phyloP scores from a whole-genome alignment of 64 coral and sea anemone genomes.

The Montipora efflorescens region DNA sequence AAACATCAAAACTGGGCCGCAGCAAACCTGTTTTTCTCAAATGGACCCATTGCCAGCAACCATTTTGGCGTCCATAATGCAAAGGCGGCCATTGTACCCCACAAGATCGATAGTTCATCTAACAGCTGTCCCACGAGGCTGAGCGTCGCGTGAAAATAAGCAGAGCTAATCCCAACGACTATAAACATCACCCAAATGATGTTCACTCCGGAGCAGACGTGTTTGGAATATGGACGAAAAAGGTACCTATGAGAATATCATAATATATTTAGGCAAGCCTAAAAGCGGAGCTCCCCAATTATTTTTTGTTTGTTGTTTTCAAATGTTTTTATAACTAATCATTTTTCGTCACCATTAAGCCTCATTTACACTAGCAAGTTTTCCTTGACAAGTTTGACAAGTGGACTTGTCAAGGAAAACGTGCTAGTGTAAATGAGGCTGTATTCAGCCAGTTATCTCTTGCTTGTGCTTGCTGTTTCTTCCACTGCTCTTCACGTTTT shows the following conservation, averaged over 20 bases:
- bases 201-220: slow-evolving; percentile 85
- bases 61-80: slow-evolving; percentile 94
- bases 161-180: slow-evolving; percentile 86
- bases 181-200: slow-evolving; percentile 81
- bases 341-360: too few species aligned
- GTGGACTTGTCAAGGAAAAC: too few species aligned
- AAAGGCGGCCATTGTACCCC: slow-evolving; percentile 86
- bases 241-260: slow-evolving; percentile 74
- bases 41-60: slow-evolving; percentile 63
- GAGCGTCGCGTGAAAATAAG: slow-evolving; percentile 97
- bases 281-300: too few species aligned
- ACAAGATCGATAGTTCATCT: slow-evolving; percentile 94
- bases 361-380: too few species aligned
- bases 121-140: slow-evolving; percentile 95
- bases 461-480: too few species aligned
- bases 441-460: too few species aligned
- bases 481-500: too few species aligned
- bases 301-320: too few species aligned
- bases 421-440: too few species aligned
- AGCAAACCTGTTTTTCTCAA: slow-evolving; percentile 73
- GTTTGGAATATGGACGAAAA: slow-evolving; percentile 87
- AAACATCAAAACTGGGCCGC: background rate
- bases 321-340: too few species aligned
- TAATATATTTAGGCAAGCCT: too few species aligned
- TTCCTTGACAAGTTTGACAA: too few species aligned